A percentile compares a stretch with the other conserved stretches of the same genome.
Evolutionary conservation across 1,140 invertebrate species (phyloP).

Genomic region (Trinorchestia longiramus): DNA sequence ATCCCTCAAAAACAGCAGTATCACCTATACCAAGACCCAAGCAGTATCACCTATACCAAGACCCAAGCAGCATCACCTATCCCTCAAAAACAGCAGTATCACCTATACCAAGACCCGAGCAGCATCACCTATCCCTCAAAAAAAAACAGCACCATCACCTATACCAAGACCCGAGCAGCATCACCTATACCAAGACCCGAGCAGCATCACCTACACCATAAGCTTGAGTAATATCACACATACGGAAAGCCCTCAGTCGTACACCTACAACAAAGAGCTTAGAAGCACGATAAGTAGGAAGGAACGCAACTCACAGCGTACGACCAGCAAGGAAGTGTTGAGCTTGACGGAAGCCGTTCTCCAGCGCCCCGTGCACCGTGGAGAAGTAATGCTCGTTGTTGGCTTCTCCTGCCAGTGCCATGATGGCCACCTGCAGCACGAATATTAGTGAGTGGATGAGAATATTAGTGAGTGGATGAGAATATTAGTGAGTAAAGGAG

Average conservation of each 20-base stretch:
- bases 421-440: slow-evolving; percentile 13
- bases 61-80: neutral
- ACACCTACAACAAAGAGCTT: neutral
- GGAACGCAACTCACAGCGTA: neutral
- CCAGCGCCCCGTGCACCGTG: slow-evolving; percentile 22
- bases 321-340: neutral
- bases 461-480: too few relatives aligned
- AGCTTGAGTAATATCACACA: neutral
- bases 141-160: neutral
- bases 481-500: too few relatives aligned
- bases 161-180: neutral
- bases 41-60: too few relatives aligned
- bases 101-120: neutral
- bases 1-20: too few relatives aligned
- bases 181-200: neutral
- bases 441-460: too few relatives aligned
- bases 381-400: slow-evolving; percentile 20
- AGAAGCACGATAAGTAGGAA: neutral
- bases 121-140: neutral
- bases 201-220: neutral
- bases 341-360: neutral
- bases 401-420: slow-evolving; percentile 42
- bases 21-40: too few relatives aligned
- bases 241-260: neutral
- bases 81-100: too few relatives aligned